Evolutionary conservation across 2,888 invertebrate genomes (phyloP).

Genomic region (Serripes groenlandicus): DNA sequence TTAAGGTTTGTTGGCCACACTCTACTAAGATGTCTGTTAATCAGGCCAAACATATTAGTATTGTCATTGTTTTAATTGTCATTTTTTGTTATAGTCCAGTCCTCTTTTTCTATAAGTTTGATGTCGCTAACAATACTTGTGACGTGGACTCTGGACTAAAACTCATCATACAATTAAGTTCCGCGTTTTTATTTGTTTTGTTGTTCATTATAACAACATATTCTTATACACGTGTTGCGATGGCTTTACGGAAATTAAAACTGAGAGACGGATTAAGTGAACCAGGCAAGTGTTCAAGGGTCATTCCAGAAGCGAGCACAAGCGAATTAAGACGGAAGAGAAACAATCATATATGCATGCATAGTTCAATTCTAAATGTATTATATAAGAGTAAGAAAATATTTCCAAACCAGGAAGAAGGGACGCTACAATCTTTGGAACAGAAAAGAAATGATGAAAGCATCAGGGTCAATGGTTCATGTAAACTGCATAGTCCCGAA

Average conservation of each 20-base stretch:
- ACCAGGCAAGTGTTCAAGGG: too few relatives aligned
- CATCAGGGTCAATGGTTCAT: too few relatives aligned
- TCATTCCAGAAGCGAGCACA: too few relatives aligned
- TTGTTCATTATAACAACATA: background rate
- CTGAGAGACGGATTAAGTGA: background rate
- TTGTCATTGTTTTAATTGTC: background rate
- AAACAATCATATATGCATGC: too few relatives aligned
- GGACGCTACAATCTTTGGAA: too few relatives aligned
- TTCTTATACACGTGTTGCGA: background rate
- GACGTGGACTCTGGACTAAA: background rate
- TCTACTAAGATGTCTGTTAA: background rate
- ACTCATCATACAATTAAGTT: background rate
- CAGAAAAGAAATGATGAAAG: too few relatives aligned
- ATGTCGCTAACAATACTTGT: background rate
- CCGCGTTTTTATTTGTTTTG: too few relatives aligned
- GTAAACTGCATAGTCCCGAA: too few relatives aligned
- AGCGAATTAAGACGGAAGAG: too few relatives aligned
- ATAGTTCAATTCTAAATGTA: too few relatives aligned
- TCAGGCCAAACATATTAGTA: background rate
- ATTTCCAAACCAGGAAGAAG: background rate
- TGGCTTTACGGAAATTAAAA: background rate
- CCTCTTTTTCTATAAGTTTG: background rate
- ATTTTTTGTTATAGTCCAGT: background rate
- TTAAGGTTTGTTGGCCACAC: constrained; percentile 6
- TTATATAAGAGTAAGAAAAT: background rate